Evolutionary conservation across 2,888 invertebrate genomes (phyloP).

Genomic region (Clostera curtula): DNA sequence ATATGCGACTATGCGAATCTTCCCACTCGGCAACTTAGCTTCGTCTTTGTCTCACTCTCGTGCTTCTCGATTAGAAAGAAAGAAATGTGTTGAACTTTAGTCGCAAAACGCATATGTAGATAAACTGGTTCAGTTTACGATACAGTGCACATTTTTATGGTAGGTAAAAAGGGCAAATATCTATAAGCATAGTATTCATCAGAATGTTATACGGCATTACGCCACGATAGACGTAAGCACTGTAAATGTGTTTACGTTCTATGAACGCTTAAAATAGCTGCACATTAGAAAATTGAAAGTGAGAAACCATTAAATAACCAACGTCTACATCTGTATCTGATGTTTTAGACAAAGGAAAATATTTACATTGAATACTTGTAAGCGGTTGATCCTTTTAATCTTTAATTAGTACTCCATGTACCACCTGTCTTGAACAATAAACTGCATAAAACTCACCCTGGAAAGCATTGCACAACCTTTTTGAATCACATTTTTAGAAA

Average conservation of each 20-base stretch:
- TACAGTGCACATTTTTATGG: conserved; percentile 41
- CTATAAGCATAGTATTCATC: conserved; percentile 21
- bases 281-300: conserved; percentile 36
- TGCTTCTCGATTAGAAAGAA: conserved; percentile 26
- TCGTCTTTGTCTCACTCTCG: conserved; percentile 37
- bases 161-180: conserved; percentile 33
- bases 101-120: conserved; percentile 42
- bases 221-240: conserved; percentile 19
- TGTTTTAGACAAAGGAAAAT: conserved; percentile 30
- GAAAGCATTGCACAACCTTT: conserved; percentile 31
- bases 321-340: conserved; percentile 25
- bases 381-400: conserved; percentile 40
- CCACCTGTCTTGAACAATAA: conserved; percentile 33
- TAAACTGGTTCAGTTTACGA: conserved; percentile 47
- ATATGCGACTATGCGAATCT: conserved; percentile 37
- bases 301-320: conserved; percentile 32
- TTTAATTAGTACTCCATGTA: conserved; percentile 28
- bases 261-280: conserved; percentile 34
- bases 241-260: conserved; percentile 24
- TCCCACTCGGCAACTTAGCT: conserved; percentile 25
- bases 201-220: conserved; percentile 18
- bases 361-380: conserved; percentile 27
- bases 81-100: conserved; percentile 29
- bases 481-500: conserved; percentile 57
- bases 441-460: conserved; percentile 25